Percentiles rank a stretch among this genome's conserved stretches.
phyloP scores from a whole-genome alignment of 2,113 vertebrate species.

The Genyomyrus donnyi region DNA sequence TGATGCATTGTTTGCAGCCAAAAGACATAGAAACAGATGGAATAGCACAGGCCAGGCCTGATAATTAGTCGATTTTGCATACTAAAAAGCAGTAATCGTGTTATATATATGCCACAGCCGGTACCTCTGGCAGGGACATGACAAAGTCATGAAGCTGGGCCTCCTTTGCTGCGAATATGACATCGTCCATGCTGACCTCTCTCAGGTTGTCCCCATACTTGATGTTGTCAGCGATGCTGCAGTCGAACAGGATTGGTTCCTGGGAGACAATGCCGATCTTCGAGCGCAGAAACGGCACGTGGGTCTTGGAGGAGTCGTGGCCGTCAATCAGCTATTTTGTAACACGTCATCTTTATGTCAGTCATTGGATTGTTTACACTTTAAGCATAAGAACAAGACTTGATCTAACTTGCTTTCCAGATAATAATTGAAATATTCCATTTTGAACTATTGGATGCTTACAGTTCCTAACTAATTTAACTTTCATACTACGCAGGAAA shows the following conservation, averaged over 20 bases:
- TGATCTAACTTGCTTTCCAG: background rate
- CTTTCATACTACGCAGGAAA: background rate
- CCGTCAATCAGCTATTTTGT: constrained; percentile 60
- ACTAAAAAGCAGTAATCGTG: background rate
- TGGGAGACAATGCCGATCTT: constrained; percentile 72
- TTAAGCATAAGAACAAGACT: background rate
- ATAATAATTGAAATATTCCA: background rate
- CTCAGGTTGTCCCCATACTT: constrained; percentile 64
- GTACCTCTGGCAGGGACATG: constrained; percentile 64
- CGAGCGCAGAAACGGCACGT: constrained; percentile 61
- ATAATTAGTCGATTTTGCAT: background rate
- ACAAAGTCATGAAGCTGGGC: constrained; percentile 69
- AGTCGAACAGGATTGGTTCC: constrained; percentile 68
- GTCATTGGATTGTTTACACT: background rate
- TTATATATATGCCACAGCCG: background rate
- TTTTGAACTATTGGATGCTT: background rate
- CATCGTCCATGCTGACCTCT: constrained; percentile 57
- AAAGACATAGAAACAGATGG: background rate
- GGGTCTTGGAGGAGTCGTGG: constrained; percentile 47
- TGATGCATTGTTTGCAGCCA: background rate
- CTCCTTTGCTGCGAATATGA: constrained; percentile 60
- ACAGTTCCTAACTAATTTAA: background rate
- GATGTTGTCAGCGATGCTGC: constrained; percentile 68
- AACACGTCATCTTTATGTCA: constrained; percentile 21
- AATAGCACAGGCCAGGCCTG: background rate